phyloP scores from a whole-genome alignment of 2,797 vertebrate genomes.

The Chrysocyon brachyurus region DNA sequence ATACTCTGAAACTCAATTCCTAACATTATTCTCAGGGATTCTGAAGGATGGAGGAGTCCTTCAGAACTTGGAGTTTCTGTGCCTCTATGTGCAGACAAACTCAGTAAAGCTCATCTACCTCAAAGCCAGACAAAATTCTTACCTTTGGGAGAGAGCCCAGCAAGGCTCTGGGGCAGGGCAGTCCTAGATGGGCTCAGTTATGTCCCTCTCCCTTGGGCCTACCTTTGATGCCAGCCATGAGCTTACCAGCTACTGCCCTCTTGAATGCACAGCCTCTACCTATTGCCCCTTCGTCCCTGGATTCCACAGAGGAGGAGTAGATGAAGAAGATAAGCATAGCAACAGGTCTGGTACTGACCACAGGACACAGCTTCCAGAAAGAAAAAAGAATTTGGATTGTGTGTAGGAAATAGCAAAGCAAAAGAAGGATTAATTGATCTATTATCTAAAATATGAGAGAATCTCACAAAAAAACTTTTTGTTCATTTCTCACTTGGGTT shows the following conservation, averaged over 20 bases:
- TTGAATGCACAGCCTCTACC: background rate
- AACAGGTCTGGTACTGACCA: background rate
- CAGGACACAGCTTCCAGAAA: background rate
- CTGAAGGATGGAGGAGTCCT: background rate
- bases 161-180: background rate
- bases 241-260: too few relatives aligned
- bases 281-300: background rate
- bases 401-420: background rate
- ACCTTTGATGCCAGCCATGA: background rate
- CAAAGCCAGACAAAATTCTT: background rate
- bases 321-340: background rate
- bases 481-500: background rate
- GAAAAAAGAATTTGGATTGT: background rate
- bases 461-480: background rate
- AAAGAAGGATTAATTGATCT: background rate
- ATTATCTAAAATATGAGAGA: background rate
- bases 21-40: background rate
- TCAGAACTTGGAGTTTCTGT: background rate
- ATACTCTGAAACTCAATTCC: background rate
- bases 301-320: background rate
- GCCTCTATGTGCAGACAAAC: background rate
- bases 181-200: accelerated
- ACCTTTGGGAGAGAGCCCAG: background rate
- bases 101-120: background rate
- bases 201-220: accelerated